These are phyloP conservation scores for Leucophenga montana DNA, from an alignment of 2,888 invertebrate genomes.

Conservation along the genomic window DNA sequence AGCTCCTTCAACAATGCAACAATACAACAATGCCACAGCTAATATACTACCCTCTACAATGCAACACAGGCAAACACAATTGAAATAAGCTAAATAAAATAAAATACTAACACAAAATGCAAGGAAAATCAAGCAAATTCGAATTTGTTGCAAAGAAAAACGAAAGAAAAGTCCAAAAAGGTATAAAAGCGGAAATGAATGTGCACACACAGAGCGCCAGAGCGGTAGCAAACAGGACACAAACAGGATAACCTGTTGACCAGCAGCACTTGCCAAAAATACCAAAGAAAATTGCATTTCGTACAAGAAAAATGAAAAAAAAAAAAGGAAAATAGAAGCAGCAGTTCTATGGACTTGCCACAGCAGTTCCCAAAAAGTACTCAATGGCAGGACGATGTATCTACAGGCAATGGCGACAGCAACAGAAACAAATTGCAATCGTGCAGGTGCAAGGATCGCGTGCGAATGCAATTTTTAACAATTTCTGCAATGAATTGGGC, in stretches of 20 bases:
- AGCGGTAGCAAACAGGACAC: not conserved
- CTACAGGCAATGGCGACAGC: not conserved
- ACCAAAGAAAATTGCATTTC: slow-evolving; percentile 65
- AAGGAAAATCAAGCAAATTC: slow-evolving; percentile 15
- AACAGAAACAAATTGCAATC: slow-evolving; percentile 18
- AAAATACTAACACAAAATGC: slow-evolving; percentile 52
- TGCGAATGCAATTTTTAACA: slow-evolving; percentile 61
- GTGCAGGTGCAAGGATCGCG: slow-evolving; percentile 52
- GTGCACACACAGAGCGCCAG: slow-evolving; percentile 32
- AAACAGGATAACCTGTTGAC: slow-evolving; percentile 63
- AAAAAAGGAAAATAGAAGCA: slow-evolving; percentile 14
- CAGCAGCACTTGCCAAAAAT: slow-evolving; percentile 63
- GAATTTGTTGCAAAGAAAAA: too few species aligned
- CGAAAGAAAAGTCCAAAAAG: slow-evolving; percentile 48
- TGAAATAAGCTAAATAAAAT: slow-evolving; percentile 53
- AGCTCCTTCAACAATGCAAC: not conserved
- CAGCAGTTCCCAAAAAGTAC: slow-evolving; percentile 38
- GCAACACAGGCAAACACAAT: not conserved
- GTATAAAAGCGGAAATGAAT: slow-evolving; percentile 65
- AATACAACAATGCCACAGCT: slow-evolving; percentile 32
- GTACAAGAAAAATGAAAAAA: slow-evolving; percentile 16
- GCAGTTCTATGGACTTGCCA: slow-evolving; percentile 58
- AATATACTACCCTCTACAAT: not conserved
- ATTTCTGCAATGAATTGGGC: slow-evolving; percentile 31
- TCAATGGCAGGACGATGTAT: slow-evolving; percentile 4